Evolutionary conservation across 2,113 vertebrate genomes (phyloP).

Genomic region (Ramphastos sulfuratus): DNA sequence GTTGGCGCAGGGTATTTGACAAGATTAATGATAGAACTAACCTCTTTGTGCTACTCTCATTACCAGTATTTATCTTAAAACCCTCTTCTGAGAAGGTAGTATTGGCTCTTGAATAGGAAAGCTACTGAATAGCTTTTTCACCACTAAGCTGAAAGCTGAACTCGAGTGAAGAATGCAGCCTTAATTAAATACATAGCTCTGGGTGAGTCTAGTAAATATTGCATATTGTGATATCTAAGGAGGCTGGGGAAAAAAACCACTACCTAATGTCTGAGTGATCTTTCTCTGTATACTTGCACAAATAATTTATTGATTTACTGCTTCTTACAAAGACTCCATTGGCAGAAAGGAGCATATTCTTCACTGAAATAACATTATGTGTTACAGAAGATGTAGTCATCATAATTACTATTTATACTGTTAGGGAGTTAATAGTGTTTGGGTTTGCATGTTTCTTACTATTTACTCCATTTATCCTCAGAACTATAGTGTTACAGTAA

Average conservation of each 20-base stretch:
- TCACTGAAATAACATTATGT: neutral
- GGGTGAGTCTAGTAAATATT: neutral
- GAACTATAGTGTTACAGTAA: neutral
- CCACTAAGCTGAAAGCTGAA: neutral
- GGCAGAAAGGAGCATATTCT: neutral
- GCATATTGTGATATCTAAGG: neutral
- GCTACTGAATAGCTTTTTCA: neutral
- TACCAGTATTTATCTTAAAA: slow-evolving; percentile 38
- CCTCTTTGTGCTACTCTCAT: slow-evolving; percentile 12
- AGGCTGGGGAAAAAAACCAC: neutral
- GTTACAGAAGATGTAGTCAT: neutral
- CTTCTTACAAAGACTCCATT: neutral
- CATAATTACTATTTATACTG: neutral
- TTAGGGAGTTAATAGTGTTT: neutral
- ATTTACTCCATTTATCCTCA: neutral
- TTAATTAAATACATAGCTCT: neutral
- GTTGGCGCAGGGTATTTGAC: neutral
- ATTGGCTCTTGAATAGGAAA: neutral
- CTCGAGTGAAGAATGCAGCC: neutral
- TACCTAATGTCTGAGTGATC: neutral
- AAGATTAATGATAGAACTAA: slow-evolving; percentile 42
- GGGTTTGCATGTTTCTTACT: neutral
- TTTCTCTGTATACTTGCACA: neutral
- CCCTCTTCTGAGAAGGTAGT: neutral
- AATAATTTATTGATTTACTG: neutral